Evolutionary conservation across 2,888 invertebrate species (phyloP).

Genomic region (Lasioglossum marginatum): DNA sequence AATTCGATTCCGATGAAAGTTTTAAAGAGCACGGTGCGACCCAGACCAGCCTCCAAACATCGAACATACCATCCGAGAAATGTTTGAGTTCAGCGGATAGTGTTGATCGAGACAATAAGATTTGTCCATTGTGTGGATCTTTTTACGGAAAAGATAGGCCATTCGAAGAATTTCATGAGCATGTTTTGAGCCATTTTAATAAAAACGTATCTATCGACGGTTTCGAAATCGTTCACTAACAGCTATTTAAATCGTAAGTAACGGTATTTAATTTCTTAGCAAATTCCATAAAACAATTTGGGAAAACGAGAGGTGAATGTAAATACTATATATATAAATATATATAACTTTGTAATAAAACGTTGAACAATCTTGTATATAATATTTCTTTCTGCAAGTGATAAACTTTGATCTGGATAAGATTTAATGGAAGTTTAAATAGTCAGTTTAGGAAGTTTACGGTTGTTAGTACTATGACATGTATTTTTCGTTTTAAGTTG

Average conservation of each 20-base stretch:
- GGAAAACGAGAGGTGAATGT: too few relatives aligned
- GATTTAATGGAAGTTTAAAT: constrained; percentile 23
- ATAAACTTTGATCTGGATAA: constrained; percentile 28
- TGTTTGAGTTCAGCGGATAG: constrained; percentile 81
- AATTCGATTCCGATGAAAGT: constrained; percentile 77
- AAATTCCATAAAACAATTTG: too few relatives aligned
- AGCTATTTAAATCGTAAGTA: neutral
- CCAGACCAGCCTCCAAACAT: constrained; percentile 77
- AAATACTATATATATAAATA: too few relatives aligned
- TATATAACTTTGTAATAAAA: too few relatives aligned
- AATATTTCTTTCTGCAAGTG: neutral
- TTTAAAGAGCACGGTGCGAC: constrained; percentile 77
- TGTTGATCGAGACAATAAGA: constrained; percentile 85
- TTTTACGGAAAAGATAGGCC: constrained; percentile 86
- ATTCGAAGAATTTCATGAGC: constrained; percentile 89
- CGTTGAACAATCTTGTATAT: too few relatives aligned
- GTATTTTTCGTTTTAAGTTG: constrained; percentile 42
- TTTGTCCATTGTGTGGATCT: constrained; percentile 91
- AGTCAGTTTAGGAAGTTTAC: neutral
- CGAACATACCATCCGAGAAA: constrained; percentile 74
- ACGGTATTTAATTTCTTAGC: constrained; percentile 10
- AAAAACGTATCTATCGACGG: constrained; percentile 84
- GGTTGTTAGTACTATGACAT: constrained; percentile 27
- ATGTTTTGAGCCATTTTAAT: constrained; percentile 92
- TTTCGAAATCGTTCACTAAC: constrained; percentile 70